Evolutionary conservation across 2,797 vertebrate species (phyloP), one percentile per base, ranked within the genome.

Genomic region (Pantherophis alleghaniensis): DNA sequence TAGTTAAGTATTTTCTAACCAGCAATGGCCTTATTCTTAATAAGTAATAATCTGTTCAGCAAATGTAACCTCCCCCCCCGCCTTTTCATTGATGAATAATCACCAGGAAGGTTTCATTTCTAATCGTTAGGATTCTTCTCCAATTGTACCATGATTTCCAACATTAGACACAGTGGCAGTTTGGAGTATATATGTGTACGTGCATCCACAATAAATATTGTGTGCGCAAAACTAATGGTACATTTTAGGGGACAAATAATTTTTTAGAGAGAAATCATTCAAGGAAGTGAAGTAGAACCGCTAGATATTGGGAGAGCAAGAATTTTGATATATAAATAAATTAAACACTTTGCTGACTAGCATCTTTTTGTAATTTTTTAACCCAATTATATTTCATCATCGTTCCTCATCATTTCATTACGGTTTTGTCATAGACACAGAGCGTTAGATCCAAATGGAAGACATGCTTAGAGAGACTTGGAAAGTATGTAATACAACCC

Each of bases 1-100:
- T 94, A 5, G 53, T 88, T 91, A 95, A 96, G 94, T 95, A 93
- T 94, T 96, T 53, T 69, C 92, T 88, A 95, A 92, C 92, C 79
- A 91, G 95, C 90, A 93, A 91, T 94, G 92, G 95, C 92, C 87
- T 88, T 95, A 90, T 96, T 95, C 95, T 94, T 96, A 93, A 94
- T 89, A 87, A 94, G 94, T 95, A 96, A 97, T 96, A 96, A 94
- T 95, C 92, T 95, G 92, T 95, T 96, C 96, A 93, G 94, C 95
- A 94, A 95, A 95, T 94, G 96, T 37, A 37, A 37, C 37, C 37
- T 37, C 93, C 95, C 94, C 1, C 42, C 91, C 16, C 51, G 9
- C 7, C 51, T 13, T 61, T 47, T 26, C 95, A 95, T 94, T 96
- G 96, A 95, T 91, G 95, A 95, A 94, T 94, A 96, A 95, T 95